Evolutionary conservation across 2,113 vertebrate species (phyloP).

Genomic region (Ceyx cyanopectus): DNA sequence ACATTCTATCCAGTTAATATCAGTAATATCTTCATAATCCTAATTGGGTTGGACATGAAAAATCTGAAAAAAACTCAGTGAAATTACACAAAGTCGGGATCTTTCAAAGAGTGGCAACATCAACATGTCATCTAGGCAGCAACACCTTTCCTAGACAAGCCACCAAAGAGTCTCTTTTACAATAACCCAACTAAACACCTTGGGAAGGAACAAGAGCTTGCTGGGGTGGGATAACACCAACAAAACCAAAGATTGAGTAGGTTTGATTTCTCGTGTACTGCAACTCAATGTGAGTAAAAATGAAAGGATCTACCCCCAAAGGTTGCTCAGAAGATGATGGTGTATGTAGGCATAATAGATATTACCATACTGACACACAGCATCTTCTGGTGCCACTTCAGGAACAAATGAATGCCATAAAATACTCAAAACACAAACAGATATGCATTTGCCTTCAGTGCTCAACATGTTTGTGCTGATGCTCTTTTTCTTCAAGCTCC

Average conservation of each 20-base stretch:
- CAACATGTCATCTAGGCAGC: neutral
- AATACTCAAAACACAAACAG: neutral
- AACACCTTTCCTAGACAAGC: neutral
- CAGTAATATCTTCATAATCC: neutral
- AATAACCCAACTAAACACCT: neutral
- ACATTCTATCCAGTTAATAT: neutral
- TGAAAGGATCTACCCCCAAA: neutral
- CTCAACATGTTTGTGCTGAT: neutral
- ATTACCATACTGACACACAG: fast-evolving
- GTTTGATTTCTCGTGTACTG: neutral
- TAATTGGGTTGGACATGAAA: neutral
- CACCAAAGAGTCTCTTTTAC: neutral
- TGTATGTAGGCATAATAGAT: neutral
- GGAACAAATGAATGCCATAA: neutral
- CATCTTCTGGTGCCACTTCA: neutral
- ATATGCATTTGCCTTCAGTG: fast-evolving
- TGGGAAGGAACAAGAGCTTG: fast-evolving
- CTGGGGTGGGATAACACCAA: neutral
- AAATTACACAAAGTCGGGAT: neutral
- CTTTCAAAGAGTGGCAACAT: neutral
- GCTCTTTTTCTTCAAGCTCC: neutral
- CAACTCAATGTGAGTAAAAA: neutral
- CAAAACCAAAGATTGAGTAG: fast-evolving
- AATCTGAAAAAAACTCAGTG: neutral
- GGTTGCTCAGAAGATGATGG: neutral